Evolutionary conservation across 2,797 vertebrate genomes (phyloP), one percentile per base, ranked within the genome.

Genomic region (Threskiornis aethiopicus): DNA sequence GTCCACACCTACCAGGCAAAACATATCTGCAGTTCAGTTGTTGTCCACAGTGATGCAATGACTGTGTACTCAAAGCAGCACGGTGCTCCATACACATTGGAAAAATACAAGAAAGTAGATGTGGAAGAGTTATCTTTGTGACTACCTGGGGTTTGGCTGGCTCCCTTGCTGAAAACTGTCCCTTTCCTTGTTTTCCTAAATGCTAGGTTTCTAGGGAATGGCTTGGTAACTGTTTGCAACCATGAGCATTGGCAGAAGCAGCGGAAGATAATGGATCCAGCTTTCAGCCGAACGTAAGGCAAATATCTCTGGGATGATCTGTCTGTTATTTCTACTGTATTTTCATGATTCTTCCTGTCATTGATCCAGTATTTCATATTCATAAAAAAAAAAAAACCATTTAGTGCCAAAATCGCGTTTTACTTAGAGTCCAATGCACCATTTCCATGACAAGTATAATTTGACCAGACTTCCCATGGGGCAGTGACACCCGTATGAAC

Each of bases 171-270:
- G 55, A 81, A 86, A 52, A 39, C n/a, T 35, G 19, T 67, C 71
- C 31, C 28, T 82, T 51, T 54, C 29, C 9, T 24, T 87, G 69
- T 55, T n/a, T 83, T 26, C 10, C n/a, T 76, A 5, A 85, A 89
- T 95, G 51, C 18, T 84, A 99, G 99, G 95, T 98, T 99, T 82
- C 71, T 99, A 3, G 99, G 99, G 69, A 98, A 97, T 52, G 98
- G 99, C 26, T 94, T 99, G 92, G 67, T 98, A 51, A 98, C 99
- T 1, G 98, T 98, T 49, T 82, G 19, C 9, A 87, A 99, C 96
- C 98, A 99, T 6, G 98, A 99, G 5, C 96, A 95, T 16, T 99
- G 99, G 99, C 99, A 98, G 91, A 99, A 98, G 88, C 99, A 99
- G 89, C 97, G 99, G 13, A 98, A 98, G 33, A 98, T 99, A 90